phyloP scores from a whole-genome alignment of 2,888 invertebrate species.

The Cylloceria caligata region DNA sequence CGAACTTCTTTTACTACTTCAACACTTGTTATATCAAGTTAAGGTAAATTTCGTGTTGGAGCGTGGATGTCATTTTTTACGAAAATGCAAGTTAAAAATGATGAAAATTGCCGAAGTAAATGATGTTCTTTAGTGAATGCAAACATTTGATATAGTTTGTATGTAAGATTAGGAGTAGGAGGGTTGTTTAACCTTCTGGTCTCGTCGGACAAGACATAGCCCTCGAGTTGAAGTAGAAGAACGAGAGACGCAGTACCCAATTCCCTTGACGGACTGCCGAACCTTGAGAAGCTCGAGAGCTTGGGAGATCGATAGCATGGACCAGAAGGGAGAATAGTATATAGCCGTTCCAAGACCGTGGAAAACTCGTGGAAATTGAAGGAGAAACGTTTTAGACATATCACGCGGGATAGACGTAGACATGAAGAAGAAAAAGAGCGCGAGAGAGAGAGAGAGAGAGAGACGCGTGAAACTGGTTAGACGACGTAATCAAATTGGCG shows the following conservation, averaged over 20 bases:
- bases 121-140: neutral
- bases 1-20: no score
- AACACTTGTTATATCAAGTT: no score
- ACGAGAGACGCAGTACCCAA: slow-evolving; percentile 50
- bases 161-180: neutral
- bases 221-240: slow-evolving; percentile 6
- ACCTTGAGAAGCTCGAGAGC: slow-evolving; percentile 37
- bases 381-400: slow-evolving; percentile 43
- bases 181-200: neutral
- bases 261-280: slow-evolving; percentile 53
- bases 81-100: neutral
- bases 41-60: neutral
- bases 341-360: slow-evolving; percentile 27
- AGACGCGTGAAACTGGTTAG: slow-evolving; percentile 79
- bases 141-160: neutral
- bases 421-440: neutral
- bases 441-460: neutral
- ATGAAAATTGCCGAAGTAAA: neutral
- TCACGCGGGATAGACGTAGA: slow-evolving; percentile 44
- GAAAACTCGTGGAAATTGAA: slow-evolving; percentile 44
- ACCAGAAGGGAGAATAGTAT: slow-evolving; percentile 23
- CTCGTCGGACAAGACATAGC: neutral
- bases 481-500: slow-evolving; percentile 81
- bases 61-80: neutral
- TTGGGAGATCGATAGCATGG: slow-evolving; percentile 44